phyloP scores from a whole-genome alignment of 2,113 vertebrate species.

The Rhineura floridana region DNA sequence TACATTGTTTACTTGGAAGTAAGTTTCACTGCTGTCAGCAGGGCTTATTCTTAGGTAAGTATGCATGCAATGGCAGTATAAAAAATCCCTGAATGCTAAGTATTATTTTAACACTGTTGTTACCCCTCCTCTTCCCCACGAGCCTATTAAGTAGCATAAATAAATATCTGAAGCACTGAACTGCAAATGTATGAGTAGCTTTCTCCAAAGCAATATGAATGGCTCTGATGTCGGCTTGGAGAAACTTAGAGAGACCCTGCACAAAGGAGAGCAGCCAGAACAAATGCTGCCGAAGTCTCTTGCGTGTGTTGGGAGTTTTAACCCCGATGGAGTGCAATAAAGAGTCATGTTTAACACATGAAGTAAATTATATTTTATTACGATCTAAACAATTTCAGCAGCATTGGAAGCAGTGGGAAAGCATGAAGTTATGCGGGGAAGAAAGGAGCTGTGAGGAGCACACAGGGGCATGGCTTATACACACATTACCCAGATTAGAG shows the following conservation, averaged over 20 bases:
- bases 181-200: background rate
- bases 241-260: background rate
- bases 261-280: background rate
- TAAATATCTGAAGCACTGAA: background rate
- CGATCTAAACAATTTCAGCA: background rate
- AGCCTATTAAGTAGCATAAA: background rate
- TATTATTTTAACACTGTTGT: background rate
- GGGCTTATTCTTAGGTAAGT: background rate
- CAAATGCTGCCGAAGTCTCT: background rate
- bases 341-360: constrained; percentile 2
- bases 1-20: too few species aligned
- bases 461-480: constrained; percentile 42
- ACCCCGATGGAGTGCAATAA: background rate
- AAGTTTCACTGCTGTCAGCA: too few species aligned
- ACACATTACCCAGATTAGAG: constrained; percentile 60
- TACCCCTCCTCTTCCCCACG: background rate
- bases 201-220: background rate
- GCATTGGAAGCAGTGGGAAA: background rate
- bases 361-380: constrained; percentile 37
- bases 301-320: background rate
- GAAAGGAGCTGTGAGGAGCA: constrained; percentile 55
- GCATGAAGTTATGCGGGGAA: constrained; percentile 52
- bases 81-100: background rate
- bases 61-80: background rate
- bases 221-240: background rate